Conservation (phyloP, 2,888 invertebrate genomes). For the Toxonevra muliebris region DNA sequence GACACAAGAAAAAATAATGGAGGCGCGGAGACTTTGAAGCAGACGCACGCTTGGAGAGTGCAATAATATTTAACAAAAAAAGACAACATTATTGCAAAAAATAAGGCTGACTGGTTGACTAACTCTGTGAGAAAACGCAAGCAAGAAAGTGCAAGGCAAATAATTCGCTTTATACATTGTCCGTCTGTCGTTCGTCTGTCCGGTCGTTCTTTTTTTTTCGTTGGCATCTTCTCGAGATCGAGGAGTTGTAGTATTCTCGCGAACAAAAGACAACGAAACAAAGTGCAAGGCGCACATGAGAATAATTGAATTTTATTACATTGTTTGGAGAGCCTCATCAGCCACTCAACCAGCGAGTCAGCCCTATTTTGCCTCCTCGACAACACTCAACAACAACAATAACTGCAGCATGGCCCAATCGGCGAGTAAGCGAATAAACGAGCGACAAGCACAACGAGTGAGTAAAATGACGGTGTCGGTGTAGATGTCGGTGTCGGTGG, state of each 20-base stretch:
- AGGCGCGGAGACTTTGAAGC: no score
- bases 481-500: constrained; percentile 24
- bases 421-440: constrained; percentile 15
- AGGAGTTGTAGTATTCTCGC: constrained; percentile 6
- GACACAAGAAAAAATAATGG: constrained; percentile 20
- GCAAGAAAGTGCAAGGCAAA: constrained; percentile 34
- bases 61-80: no score
- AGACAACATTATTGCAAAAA: no score
- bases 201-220: constrained; percentile 22
- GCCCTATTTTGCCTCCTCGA: constrained; percentile 17
- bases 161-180: constrained; percentile 21
- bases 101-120: no score
- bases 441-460: neutral
- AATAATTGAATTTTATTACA: constrained; percentile 66
- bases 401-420: constrained; percentile 23
- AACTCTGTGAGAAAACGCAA: no score
- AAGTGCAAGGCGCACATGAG: constrained; percentile 60
- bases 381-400: constrained; percentile 33
- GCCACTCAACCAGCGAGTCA: constrained; percentile 9
- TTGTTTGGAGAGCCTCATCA: constrained; percentile 57
- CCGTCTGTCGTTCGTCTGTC: constrained; percentile 5
- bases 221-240: neutral
- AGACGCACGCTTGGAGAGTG: no score
- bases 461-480: constrained; percentile 7
- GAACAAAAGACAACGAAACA: constrained; percentile 59